Evolutionary conservation across 2,113 vertebrate species (phyloP).

Genomic region (Peucedramus taeniatus): DNA sequence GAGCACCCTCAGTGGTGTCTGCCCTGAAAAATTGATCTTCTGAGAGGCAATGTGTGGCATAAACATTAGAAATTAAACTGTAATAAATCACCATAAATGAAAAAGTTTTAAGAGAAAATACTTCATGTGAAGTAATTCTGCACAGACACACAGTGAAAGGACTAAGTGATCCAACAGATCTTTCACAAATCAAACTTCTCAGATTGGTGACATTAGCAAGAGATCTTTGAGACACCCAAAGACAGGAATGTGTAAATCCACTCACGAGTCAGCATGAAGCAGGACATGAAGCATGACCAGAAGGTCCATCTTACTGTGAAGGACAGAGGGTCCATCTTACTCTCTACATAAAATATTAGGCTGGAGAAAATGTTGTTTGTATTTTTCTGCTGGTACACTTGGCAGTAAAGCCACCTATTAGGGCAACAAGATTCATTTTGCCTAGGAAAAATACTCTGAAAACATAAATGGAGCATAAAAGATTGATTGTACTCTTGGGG

Average conservation of each 20-base stretch:
- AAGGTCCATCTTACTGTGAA: background rate
- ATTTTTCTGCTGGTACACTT: background rate
- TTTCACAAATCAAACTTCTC: background rate
- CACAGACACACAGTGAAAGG: background rate
- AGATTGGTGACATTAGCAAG: background rate
- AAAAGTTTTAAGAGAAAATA: background rate
- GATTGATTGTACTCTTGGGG: background rate
- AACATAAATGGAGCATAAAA: background rate
- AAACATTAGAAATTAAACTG: constrained; percentile 5
- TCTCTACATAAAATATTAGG: background rate
- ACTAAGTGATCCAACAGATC: constrained; percentile 7
- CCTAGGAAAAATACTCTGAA: background rate
- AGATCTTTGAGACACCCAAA: background rate
- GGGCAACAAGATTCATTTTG: background rate
- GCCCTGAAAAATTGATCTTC: constrained; percentile 3
- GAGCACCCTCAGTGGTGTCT: background rate
- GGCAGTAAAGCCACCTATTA: background rate
- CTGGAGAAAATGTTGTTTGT: background rate
- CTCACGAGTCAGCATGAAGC: background rate
- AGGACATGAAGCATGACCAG: background rate
- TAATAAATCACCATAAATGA: background rate
- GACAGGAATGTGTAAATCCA: background rate
- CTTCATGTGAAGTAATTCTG: background rate
- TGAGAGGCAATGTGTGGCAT: background rate
- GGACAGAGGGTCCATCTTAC: background rate